phyloP scores from a whole-genome alignment of 1,140 invertebrate species.

The Cherax quadricarinatus region DNA sequence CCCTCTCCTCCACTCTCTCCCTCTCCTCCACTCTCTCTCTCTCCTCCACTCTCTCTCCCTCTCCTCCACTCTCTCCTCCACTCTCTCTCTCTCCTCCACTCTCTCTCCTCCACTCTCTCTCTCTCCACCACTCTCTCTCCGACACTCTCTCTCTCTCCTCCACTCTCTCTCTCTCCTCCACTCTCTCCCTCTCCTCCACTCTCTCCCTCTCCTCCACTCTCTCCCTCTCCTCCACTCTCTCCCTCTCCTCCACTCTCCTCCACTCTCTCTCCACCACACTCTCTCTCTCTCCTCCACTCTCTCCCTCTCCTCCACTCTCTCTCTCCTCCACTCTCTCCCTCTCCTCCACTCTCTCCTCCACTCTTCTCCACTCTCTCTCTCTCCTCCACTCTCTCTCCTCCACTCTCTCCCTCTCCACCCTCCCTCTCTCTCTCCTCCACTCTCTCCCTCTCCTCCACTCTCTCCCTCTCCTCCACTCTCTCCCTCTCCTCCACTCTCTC shows the following conservation, averaged over 20 bases:
- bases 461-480: not conserved
- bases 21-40: not conserved
- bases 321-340: not conserved
- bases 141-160: no score
- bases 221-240: not conserved
- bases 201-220: slow-evolving; percentile 1
- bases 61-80: not conserved
- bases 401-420: not conserved
- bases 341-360: not conserved
- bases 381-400: slow-evolving; percentile 10
- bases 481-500: not conserved
- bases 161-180: not conserved
- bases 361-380: not conserved
- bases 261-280: not conserved
- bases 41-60: not conserved
- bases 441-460: not conserved
- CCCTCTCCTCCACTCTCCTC: not conserved
- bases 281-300: not conserved
- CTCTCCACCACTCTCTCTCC: slow-evolving; percentile 6
- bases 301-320: not conserved
- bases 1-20: not conserved
- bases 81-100: not conserved
- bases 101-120: not conserved
- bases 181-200: not conserved
- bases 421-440: not conserved